Evolutionary conservation across 2,113 vertebrate genomes (phyloP).

Genomic region (Ciconia maguari): DNA sequence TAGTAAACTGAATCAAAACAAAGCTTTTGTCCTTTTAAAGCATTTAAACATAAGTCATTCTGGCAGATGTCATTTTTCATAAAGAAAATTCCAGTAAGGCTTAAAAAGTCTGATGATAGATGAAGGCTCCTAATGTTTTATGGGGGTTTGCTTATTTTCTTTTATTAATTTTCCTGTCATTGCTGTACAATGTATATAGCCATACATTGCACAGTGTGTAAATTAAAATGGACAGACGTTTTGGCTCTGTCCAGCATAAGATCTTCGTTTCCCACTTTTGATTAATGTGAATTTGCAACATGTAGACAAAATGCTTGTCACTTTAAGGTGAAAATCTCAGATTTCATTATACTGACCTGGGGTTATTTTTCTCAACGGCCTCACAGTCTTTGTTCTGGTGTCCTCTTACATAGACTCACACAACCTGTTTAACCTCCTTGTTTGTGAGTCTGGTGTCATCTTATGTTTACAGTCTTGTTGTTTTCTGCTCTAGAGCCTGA

Average conservation of each 20-base stretch:
- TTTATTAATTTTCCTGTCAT: not conserved
- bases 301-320: not conserved
- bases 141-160: not conserved
- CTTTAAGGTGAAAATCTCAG: not conserved
- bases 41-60: not conserved
- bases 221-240: not conserved
- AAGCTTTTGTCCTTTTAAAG: not conserved
- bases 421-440: not conserved
- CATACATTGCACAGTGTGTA: not conserved
- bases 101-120: not conserved
- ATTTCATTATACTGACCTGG: not conserved
- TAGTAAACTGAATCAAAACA: not conserved
- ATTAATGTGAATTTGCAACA: not conserved
- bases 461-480: not conserved
- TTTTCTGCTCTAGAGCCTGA: not conserved
- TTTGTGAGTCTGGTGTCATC: not conserved
- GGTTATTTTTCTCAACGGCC: not conserved
- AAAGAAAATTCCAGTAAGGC: not conserved
- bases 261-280: not conserved
- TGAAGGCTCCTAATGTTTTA: not conserved
- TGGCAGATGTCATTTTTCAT: conserved; percentile 31
- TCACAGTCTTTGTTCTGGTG: not conserved
- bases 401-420: not conserved
- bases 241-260: not conserved
- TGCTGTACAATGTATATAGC: not conserved